Evolutionary conservation across 2,113 vertebrate genomes (phyloP), one percentile per base, ranked within the genome.

Genomic region (Pagrus major): DNA sequence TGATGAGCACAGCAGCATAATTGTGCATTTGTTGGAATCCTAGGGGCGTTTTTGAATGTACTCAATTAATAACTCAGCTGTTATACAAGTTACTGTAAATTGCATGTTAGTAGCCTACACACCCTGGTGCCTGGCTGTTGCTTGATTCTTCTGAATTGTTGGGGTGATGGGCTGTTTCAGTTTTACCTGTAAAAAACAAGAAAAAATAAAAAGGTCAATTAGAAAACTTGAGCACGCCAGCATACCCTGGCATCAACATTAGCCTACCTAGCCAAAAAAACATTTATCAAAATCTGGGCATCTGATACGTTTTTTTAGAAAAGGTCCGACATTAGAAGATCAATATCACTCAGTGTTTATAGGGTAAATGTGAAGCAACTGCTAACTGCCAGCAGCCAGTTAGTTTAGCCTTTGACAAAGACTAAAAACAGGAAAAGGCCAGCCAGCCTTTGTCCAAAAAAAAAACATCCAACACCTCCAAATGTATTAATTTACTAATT

Each of bases 101-200:
- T 23, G 7, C 4, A 21, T 18, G 16, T 52, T 8, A 27, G 31
- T 72, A 35, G 33, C 4, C 7, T 35, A 86, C 91, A 0, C 83
- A 95, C 94, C 92, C 23, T 56, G 52, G 47, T 37, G 11, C 9
- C 52, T 66, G 20, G 55, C 41, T 37, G 76, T 72, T 16, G 49
- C 46, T 68, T 47, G 71, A 75, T 33, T 82, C 71, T 77, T 85
- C 56, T 68, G 60, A 54, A 94, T 63, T 3, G 85, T 92, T 49
- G 93, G 92, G 39, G 93, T 93, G 42, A 94, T 94, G 29, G 93
- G 76, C 66, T 93, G 90, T 71, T 94, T 95, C 74, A 94, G 49
- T 82, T 94, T 93, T 49, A 94, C 80, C 94, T 95, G 80, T 20
- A 66, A 64, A 81, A 80, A 56, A 58, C 66, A 27, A 41, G 56